Evolutionary conservation across 2,888 invertebrate genomes (phyloP).

Genomic region (Rotaria magnacalcarata): DNA sequence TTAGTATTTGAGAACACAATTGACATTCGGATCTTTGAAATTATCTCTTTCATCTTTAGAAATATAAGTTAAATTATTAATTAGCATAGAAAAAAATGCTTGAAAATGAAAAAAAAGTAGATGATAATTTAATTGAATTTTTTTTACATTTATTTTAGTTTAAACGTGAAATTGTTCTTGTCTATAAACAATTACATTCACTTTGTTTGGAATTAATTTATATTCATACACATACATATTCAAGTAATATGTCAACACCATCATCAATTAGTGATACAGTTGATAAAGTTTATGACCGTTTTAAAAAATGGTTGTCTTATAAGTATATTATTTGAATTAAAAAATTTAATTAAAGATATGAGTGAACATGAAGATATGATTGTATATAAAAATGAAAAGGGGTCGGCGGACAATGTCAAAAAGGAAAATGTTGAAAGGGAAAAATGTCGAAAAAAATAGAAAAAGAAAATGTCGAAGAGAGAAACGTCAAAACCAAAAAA

Average conservation of each 20-base stretch:
- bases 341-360: slow-evolving; percentile 34
- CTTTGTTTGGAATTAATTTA: slow-evolving; percentile 22
- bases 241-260: background rate
- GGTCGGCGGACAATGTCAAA: too few species aligned
- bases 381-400: background rate
- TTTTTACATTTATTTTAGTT: background rate
- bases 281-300: slow-evolving; percentile 16
- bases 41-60: too few species aligned
- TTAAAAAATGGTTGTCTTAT: slow-evolving; percentile 27
- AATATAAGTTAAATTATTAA: too few species aligned
- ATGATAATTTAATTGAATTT: too few species aligned
- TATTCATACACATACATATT: slow-evolving; percentile 7
- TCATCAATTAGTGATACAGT: background rate
- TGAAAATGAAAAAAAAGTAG: too few species aligned
- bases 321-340: slow-evolving; percentile 7
- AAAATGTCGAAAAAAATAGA: too few species aligned
- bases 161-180: slow-evolving; percentile 21
- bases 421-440: too few species aligned
- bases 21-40: too few species aligned
- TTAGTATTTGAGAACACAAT: too few species aligned
- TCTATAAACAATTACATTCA: slow-evolving; percentile 19
- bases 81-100: too few species aligned
- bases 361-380: slow-evolving; percentile 12
- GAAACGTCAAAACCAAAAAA: too few species aligned
- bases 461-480: too few species aligned